Conservation (phyloP, 2,113 vertebrate genomes). For the Coturnix japonica region DNA sequence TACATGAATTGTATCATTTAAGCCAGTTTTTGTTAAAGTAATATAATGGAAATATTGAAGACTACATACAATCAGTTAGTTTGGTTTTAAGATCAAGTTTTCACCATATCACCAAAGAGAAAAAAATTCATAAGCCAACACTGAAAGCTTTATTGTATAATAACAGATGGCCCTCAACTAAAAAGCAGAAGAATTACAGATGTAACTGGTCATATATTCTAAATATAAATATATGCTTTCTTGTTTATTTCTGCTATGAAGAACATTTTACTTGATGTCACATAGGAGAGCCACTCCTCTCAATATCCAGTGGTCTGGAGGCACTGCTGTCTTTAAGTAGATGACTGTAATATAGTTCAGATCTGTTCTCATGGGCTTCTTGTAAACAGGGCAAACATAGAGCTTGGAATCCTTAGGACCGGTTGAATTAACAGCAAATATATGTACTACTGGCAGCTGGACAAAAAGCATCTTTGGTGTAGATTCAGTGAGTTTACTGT, state of each 20-base stretch:
- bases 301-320: constrained; percentile 83
- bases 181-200: background rate
- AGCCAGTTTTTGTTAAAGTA: background rate
- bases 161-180: background rate
- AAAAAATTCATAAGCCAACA: background rate
- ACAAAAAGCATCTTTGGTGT: constrained; percentile 80
- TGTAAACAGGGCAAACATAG: constrained; percentile 83
- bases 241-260: background rate
- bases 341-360: constrained; percentile 79
- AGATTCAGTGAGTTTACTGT: constrained; percentile 74
- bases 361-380: constrained; percentile 78
- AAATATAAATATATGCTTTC: background rate
- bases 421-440: constrained; percentile 77
- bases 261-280: constrained; percentile 77
- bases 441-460: constrained; percentile 76
- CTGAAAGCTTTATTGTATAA: background rate
- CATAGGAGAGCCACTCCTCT: constrained; percentile 82
- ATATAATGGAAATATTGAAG: background rate
- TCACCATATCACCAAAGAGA: background rate
- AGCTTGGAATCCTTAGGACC: constrained; percentile 75
- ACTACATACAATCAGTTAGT: background rate
- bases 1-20: background rate
- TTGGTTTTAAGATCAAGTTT: background rate
- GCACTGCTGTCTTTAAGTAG: constrained; percentile 72
- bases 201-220: background rate